Percentiles rank a stretch among this genome's conserved stretches.
phyloP scores from a whole-genome alignment of 2,888 invertebrate genomes.

The Cetonia aurata region DNA sequence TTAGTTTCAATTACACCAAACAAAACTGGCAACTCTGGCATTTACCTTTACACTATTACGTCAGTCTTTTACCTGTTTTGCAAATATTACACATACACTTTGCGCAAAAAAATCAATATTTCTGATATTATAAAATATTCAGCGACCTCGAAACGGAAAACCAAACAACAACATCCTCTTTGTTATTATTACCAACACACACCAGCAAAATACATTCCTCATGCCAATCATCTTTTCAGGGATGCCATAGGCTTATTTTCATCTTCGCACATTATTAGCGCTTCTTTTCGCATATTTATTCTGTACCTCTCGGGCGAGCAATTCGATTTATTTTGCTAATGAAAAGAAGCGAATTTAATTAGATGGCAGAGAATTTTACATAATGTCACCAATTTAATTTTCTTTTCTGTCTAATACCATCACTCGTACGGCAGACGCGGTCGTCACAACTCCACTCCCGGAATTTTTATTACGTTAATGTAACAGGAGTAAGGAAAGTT shows the following conservation, averaged over 20 bases:
- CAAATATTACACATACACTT: too few relatives aligned
- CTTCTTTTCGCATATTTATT: constrained; percentile 23
- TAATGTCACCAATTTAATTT: constrained; percentile 44
- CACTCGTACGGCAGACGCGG: background rate
- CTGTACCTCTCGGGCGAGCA: background rate
- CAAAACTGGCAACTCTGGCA: too few relatives aligned
- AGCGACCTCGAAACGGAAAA: too few relatives aligned
- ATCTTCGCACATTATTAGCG: background rate
- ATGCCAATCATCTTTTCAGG: too few relatives aligned
- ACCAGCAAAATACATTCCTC: too few relatives aligned
- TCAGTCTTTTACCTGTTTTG: too few relatives aligned
- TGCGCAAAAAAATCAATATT: too few relatives aligned
- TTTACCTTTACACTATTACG: too few relatives aligned
- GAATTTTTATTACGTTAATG: constrained; percentile 42
- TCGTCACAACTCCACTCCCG: background rate
- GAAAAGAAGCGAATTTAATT: constrained; percentile 42
- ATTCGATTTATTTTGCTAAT: constrained; percentile 11
- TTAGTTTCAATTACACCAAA: too few relatives aligned
- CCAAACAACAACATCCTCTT: too few relatives aligned
- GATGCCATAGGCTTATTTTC: background rate
- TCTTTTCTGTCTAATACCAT: constrained; percentile 30
- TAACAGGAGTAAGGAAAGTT: constrained; percentile 34
- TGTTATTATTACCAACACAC: too few relatives aligned
- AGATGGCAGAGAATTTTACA: constrained; percentile 43
- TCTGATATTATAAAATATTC: too few relatives aligned